These are phyloP conservation scores for Oxyruncus cristatus DNA, from an alignment of 2,113 vertebrate genomes.

Conservation along the genomic window DNA sequence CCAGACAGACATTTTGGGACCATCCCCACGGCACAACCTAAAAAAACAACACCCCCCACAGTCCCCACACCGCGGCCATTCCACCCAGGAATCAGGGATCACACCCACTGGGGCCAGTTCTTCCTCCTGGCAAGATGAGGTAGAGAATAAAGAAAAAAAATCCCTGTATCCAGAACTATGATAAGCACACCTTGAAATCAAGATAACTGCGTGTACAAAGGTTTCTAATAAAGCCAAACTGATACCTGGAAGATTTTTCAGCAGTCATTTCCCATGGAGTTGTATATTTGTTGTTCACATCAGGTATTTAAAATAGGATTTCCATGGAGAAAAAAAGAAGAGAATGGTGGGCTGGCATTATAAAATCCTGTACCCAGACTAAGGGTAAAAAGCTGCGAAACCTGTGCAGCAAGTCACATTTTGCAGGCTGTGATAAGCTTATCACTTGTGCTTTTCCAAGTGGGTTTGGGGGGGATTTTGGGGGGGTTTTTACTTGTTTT, in stretches of 20 bases:
- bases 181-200: background rate
- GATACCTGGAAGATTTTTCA: background rate
- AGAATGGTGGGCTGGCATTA: background rate
- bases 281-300: background rate
- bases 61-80: accelerated
- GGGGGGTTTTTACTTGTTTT: background rate
- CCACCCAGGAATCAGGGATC: background rate
- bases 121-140: background rate
- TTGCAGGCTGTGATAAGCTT: conserved; percentile 9
- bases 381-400: background rate
- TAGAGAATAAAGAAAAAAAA: background rate
- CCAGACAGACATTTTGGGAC: background rate
- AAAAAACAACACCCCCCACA: background rate
- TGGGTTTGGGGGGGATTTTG: background rate
- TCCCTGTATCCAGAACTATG: background rate
- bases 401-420: conserved; percentile 8
- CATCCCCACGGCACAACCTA: accelerated
- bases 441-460: conserved; percentile 16
- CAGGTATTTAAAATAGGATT: background rate
- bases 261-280: background rate
- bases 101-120: background rate
- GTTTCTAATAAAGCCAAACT: background rate
- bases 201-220: background rate
- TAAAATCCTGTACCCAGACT: background rate
- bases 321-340: background rate